These are phyloP conservation scores for Ornithorhynchus anatinus DNA, from an alignment of 2,113 vertebrate species.

Conservation along the genomic window DNA sequence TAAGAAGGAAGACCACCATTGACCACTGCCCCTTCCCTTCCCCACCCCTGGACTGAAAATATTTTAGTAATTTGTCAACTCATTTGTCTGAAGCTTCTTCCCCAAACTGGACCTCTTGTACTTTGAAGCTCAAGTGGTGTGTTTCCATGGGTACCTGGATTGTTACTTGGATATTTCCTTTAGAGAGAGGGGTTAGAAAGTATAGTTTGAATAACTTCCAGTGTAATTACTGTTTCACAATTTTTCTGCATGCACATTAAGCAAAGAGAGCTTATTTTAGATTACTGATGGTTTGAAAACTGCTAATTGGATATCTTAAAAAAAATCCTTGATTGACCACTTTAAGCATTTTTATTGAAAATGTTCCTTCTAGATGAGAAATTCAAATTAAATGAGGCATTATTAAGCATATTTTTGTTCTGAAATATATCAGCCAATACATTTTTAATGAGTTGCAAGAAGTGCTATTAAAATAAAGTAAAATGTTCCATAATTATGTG, in stretches of 20 bases:
- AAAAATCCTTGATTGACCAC: conserved; percentile 2
- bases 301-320: conserved; percentile 26
- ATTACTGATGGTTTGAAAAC: conserved; percentile 5
- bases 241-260: background rate
- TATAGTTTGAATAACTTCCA: conserved; percentile 1
- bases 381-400: conserved; percentile 18
- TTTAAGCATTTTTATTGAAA: background rate
- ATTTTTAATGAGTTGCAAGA: background rate
- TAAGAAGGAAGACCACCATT: too few species aligned
- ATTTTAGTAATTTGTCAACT: too few species aligned
- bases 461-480: conserved; percentile 25
- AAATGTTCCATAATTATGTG: background rate
- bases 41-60: too few species aligned
- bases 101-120: background rate
- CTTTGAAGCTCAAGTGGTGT: conserved; percentile 7
- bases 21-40: too few species aligned
- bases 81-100: conserved; percentile 46
- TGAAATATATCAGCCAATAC: background rate
- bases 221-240: conserved; percentile 8
- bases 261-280: background rate
- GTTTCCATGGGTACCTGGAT: conserved; percentile 25
- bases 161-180: conserved; percentile 17
- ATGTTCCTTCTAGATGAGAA: conserved; percentile 12
- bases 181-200: conserved; percentile 8
- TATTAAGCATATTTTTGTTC: background rate